Evolutionary conservation across 1,140 invertebrate species (phyloP).

Genomic region (Marisa cornuarietis): DNA sequence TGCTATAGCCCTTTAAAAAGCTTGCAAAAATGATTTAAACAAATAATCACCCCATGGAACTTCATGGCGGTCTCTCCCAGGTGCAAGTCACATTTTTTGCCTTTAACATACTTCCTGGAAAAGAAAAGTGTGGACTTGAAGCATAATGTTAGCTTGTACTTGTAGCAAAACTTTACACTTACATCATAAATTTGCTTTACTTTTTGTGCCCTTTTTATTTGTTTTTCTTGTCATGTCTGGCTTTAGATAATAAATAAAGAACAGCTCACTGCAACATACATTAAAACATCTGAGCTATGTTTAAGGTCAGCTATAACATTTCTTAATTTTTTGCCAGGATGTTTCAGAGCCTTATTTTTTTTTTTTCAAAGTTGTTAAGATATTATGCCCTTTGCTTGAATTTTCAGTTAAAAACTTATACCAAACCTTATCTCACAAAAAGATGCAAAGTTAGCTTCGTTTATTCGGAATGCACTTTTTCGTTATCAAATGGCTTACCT

Average conservation of each 20-base stretch:
- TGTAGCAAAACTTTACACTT: background rate
- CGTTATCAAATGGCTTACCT: constrained; percentile 32
- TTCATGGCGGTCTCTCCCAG: constrained; percentile 64
- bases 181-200: background rate
- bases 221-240: no score
- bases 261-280: no score
- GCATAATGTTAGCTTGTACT: background rate
- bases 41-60: constrained; percentile 50
- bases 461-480: background rate
- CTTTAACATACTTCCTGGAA: constrained; percentile 59
- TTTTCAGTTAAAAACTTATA: background rate
- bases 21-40: no score
- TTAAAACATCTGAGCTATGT: no score
- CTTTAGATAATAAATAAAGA: no score
- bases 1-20: no score
- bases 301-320: no score
- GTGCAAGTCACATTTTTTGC: constrained; percentile 47
- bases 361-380: background rate
- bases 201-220: no score
- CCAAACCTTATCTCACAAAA: background rate
- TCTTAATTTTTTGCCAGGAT: no score
- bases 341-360: no score
- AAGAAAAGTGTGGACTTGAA: background rate
- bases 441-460: background rate
- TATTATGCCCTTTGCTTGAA: background rate